Evolutionary conservation across 2,797 vertebrate genomes (phyloP), one percentile per base, ranked within the genome.

Genomic region (Tolypeutes matacus): DNA sequence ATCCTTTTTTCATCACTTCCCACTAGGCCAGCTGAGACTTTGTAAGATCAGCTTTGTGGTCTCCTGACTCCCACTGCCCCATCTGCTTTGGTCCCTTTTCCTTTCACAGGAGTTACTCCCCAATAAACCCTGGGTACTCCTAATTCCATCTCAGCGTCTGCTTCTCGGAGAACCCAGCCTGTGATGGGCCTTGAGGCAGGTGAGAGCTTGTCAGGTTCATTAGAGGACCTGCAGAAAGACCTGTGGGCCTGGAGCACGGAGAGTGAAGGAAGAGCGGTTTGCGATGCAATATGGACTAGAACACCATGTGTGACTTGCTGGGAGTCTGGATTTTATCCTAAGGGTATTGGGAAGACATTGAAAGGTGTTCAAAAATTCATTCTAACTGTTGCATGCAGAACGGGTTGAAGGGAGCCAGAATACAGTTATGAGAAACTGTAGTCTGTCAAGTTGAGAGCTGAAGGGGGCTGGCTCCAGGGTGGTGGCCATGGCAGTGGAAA

Each of bases 361-460:
- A 73, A 86, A 91, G 10, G 14, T 70, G 81, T 76, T 67, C 15
- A 4, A 89, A 84, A 83, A 51, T 88, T 93, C 42, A 51, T 29
- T 72, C 34, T 67, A 62, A 34, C 31, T 86, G 58, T n/a, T 73
- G 67, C 9, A 7, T 15, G 42, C 4, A 75, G 72, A 46, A 75
- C 42, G 62, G 62, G 17, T 60, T 56, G 1, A 20, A 82, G 42
- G 27, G 27, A 39, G 29, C 23, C 65, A 72, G 39, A 87, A 82
- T 49, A 73, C 56, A n/a, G 65, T 89, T 73, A 23, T 36, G 42
- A 96, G 75, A 83, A 88, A 84, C 58, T 75, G 36, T 31, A 76
- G 29, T 77, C 25, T 31, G 17, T 56, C 80, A 62, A 64, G 21
- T 18, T 27, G 36, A 76, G 36, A 62, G 2, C 27, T 51, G 39